Percentiles rank a stretch among this genome's conserved stretches.
These are phyloP conservation scores for Oryzias melastigma DNA, from an alignment of 2,113 vertebrate genomes.

Conservation along the genomic window DNA sequence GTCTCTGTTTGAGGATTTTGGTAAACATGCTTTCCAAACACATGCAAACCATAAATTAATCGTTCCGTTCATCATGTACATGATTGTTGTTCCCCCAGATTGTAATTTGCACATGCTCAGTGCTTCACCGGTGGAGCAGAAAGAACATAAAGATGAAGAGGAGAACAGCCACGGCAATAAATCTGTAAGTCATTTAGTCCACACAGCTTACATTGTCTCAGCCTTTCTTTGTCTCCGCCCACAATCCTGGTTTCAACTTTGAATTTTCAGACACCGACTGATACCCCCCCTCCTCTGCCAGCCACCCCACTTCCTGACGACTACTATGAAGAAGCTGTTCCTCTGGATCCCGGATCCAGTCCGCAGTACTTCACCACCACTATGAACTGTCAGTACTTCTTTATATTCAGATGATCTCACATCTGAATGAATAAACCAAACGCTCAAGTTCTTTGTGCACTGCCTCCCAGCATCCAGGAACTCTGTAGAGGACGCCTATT, in stretches of 20 bases:
- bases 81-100: slow-evolving; percentile 71
- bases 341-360: slow-evolving; percentile 86
- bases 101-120: slow-evolving; percentile 89
- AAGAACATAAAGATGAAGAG: slow-evolving; percentile 77
- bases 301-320: slow-evolving; percentile 91
- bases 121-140: slow-evolving; percentile 86
- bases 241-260: slow-evolving; percentile 2
- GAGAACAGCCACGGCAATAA: slow-evolving; percentile 60
- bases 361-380: slow-evolving; percentile 93
- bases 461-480: slow-evolving; percentile 84
- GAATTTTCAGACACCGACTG: slow-evolving; percentile 75
- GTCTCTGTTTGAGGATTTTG: slow-evolving; percentile 95
- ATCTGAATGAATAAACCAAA: neutral
- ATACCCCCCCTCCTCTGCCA: slow-evolving; percentile 88
- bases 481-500: slow-evolving; percentile 91
- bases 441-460: neutral
- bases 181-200: slow-evolving; percentile 64
- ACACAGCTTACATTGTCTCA: neutral
- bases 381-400: slow-evolving; percentile 82
- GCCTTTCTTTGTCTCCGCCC: neutral
- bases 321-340: slow-evolving; percentile 97
- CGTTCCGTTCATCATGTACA: neutral
- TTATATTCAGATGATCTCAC: neutral
- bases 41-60: neutral
- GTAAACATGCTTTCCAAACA: slow-evolving; percentile 66